phyloP scores from a whole-genome alignment of 2,888 invertebrate species.

The Morinoia aosen region DNA sequence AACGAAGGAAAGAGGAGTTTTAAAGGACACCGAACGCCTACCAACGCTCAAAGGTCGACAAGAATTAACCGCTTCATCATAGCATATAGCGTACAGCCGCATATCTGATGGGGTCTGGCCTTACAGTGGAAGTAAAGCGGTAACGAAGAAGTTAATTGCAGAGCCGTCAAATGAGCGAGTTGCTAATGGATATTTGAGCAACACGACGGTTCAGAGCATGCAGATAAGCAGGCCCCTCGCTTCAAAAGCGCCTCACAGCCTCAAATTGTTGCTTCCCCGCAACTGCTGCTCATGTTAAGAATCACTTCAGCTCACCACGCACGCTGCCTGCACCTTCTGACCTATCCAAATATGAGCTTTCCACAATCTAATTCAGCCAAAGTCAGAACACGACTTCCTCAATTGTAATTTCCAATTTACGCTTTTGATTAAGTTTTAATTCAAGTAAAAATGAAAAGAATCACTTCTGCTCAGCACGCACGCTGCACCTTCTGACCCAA shows the following conservation, averaged over 20 bases:
- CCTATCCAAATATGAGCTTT: not conserved
- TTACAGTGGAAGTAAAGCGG: not conserved
- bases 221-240: slow-evolving; percentile 1
- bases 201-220: slow-evolving; percentile 22
- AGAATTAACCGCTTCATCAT: not conserved
- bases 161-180: not conserved
- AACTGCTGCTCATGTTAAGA: not conserved
- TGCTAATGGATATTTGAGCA: slow-evolving; percentile 43
- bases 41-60: not conserved
- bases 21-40: not conserved
- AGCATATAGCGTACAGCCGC: not conserved
- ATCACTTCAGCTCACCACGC: not conserved
- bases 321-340: not conserved
- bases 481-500: not conserved
- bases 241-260: slow-evolving; percentile 13
- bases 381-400: not conserved
- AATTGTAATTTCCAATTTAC: not conserved
- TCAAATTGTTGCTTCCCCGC: not conserved
- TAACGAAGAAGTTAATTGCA: slow-evolving; percentile 26
- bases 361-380: not conserved
- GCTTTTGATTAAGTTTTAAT: not conserved
- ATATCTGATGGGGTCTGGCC: not conserved
- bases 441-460: not conserved
- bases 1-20: not conserved
- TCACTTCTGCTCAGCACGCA: not conserved